A percentile compares a stretch with the other conserved stretches of the same genome.
These are phyloP conservation scores for Periparus ater DNA, from an alignment of 2,797 vertebrate genomes.

Conservation along the genomic window DNA sequence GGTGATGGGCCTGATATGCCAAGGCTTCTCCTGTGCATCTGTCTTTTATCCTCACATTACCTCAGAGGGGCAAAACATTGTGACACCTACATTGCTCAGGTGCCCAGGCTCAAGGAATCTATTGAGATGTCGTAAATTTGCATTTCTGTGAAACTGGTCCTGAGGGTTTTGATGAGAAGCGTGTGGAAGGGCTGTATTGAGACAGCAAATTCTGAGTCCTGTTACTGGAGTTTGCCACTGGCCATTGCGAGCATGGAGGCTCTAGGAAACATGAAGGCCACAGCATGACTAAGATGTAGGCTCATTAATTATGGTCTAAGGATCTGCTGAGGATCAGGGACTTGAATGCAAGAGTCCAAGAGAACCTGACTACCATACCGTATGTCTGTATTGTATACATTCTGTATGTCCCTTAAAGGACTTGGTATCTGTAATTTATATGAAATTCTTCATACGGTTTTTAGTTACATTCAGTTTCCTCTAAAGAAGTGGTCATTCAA, in stretches of 20 bases:
- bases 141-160: not conserved
- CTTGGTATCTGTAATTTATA: not conserved
- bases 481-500: not conserved
- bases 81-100: not conserved
- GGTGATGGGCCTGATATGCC: not conserved
- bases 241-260: fast-evolving
- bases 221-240: not conserved
- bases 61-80: not conserved
- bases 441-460: not conserved
- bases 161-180: not conserved
- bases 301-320: not conserved
- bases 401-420: not conserved
- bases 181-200: not conserved
- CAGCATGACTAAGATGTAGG: not conserved
- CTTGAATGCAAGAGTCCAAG: not conserved
- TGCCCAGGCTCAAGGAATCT: not conserved
- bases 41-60: not conserved
- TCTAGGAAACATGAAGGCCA: not conserved
- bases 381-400: too few species aligned
- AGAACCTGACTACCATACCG: not conserved
- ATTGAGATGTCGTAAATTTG: not conserved
- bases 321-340: not conserved
- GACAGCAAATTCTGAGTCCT: not conserved
- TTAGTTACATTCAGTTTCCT: not conserved
- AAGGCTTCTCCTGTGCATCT: not conserved